Base-by-base conservation (phyloP, 2,113 vertebrate species). In the Ia io region DNA sequence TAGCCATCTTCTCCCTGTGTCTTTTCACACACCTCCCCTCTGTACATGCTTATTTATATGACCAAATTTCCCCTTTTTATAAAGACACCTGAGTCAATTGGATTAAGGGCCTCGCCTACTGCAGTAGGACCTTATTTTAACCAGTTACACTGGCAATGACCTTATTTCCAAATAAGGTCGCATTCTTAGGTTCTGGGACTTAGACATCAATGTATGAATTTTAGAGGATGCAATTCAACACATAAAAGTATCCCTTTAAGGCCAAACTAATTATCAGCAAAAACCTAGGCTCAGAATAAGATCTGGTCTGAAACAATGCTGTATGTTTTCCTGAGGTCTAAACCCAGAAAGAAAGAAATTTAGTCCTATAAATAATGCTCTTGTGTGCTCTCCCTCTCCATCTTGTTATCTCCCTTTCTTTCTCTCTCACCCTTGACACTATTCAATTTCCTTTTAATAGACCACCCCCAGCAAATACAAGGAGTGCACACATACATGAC, bases 161-260 rank as follows among this genome's bases (percentile, higher is more conserved):
- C 13, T 20, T 78, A 11, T 73, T 93, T 96, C 84, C 91, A 71
- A 90, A 93, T 70, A 84, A 87, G 70, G 28, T 69, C 35, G 47
- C 23, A n/a, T 79, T 93, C 37, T 70, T 65, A 82, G 32, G n/a
- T 65, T 37, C 35, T 37, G 5, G 61, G 18, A 8, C 61, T 69
- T 77, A 28, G 13, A 44, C 14, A 69, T 93, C 35, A 78, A 51
- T 11, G 17, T 67, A 47, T 9, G 35, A 37, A 67, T 47, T 85
- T 78, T 80, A 73, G 49, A 13, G 25, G 11, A 63, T 20, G 25
- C 3, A 61, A 32, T 88, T 89, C 40, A 65, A 47, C 6, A 10
- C 20, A 22, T 40, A 88, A 25, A 16, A 51, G n/a, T 56, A 30
- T 73, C 28, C 17, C 2, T 70, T 92, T 79, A 70, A 69, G 51